Percentiles rank a stretch among this genome's conserved stretches.
Evolutionary conservation across 2,113 vertebrate genomes (phyloP).

Genomic region (Passer domesticus): DNA sequence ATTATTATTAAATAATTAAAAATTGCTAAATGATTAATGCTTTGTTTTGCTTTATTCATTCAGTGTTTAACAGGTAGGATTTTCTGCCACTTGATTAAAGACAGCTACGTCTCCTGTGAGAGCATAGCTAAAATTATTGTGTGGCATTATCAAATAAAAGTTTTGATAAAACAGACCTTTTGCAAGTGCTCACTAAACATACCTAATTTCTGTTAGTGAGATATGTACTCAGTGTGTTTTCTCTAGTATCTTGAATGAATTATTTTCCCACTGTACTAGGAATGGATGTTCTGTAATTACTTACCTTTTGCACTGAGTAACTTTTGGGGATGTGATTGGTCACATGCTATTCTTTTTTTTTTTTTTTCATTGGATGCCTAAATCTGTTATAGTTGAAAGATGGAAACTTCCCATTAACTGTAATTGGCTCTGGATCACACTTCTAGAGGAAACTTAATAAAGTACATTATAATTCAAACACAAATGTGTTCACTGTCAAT

Average conservation of each 20-base stretch:
- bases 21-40: slow-evolving; percentile 39
- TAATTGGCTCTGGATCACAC: neutral
- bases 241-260: neutral
- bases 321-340: neutral
- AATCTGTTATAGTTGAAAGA: neutral
- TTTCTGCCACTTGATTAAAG: slow-evolving; percentile 33
- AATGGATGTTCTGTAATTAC: neutral
- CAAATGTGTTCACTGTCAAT: neutral
- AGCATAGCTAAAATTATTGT: neutral
- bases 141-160: neutral
- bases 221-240: neutral
- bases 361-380: neutral
- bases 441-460: neutral
- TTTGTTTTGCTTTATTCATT: slow-evolving; percentile 34
- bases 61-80: slow-evolving; percentile 12
- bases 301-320: neutral
- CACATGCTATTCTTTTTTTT: neutral
- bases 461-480: neutral
- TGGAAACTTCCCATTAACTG: neutral
- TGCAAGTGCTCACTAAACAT: neutral
- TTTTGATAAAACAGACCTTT: slow-evolving; percentile 3
- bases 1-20: slow-evolving; percentile 62
- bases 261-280: neutral
- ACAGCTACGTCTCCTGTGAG: neutral
- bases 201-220: neutral